A percentile compares a stretch with the other conserved stretches of the same genome.
Conservation (phyloP, 1,140 invertebrate species). For the Aphelenchoides fujianensis region DNA sequence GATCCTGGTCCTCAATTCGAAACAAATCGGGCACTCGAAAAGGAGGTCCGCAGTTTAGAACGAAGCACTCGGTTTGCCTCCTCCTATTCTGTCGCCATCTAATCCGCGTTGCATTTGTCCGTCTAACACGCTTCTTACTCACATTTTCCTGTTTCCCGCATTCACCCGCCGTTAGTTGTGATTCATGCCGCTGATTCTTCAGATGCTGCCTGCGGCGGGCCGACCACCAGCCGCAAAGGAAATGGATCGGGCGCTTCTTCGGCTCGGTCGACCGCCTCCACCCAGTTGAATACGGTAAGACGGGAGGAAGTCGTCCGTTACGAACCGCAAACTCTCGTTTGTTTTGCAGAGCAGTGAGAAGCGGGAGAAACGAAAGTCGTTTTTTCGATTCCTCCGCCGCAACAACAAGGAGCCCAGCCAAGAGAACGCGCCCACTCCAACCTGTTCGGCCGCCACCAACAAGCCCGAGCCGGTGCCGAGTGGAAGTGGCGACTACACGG, state of each 20-base stretch:
- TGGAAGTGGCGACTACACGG: background rate
- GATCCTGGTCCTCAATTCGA: too few species aligned
- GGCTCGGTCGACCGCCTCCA: constrained; percentile 14
- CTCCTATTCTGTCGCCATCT: background rate
- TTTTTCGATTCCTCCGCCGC: constrained; percentile 14
- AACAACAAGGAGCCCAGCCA: constrained; percentile 21
- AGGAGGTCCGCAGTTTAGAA: too few species aligned
- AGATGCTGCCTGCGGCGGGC: too few species aligned
- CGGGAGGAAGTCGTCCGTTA: background rate
- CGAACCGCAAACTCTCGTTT: background rate
- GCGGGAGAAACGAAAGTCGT: constrained; percentile 19
- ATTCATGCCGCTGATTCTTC: too few species aligned
- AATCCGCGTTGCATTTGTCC: background rate
- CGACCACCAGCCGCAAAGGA: constrained; percentile 8
- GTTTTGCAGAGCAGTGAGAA: constrained; percentile 17
- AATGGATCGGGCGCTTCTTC: constrained; percentile 2
- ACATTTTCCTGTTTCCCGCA: background rate
- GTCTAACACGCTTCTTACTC: background rate
- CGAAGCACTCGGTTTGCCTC: background rate
- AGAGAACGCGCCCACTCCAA: constrained; percentile 3
- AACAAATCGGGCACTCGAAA: background rate
- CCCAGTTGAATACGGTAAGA: constrained; percentile 16
- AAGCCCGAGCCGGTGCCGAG: background rate
- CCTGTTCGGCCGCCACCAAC: background rate
- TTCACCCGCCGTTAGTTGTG: background rate